Evolutionary conservation across 2,113 vertebrate genomes (phyloP).

Genomic region (Argyrosomus japonicus): DNA sequence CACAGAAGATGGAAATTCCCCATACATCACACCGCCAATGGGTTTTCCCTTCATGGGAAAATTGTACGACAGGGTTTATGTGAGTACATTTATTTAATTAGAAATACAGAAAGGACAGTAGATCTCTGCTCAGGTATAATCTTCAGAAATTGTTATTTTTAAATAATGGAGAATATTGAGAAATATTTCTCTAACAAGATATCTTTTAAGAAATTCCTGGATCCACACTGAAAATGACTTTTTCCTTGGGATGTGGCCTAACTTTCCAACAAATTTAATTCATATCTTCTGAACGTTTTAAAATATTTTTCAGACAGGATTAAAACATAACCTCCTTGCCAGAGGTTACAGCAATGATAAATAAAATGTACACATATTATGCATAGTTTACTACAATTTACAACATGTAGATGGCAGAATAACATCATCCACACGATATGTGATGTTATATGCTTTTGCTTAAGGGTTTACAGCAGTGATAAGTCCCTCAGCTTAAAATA

Average conservation of each 20-base stretch:
- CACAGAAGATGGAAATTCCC: slow-evolving; percentile 83
- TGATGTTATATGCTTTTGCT: not conserved
- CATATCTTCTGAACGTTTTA: not conserved
- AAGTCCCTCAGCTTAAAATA: not conserved
- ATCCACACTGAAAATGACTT: not conserved
- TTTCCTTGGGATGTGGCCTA: not conserved
- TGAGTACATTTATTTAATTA: slow-evolving; percentile 63
- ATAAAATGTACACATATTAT: not conserved
- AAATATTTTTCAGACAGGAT: not conserved
- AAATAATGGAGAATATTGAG: not conserved
- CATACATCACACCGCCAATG: slow-evolving; percentile 82
- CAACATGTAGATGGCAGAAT: not conserved
- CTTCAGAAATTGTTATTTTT: not conserved
- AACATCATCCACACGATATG: not conserved
- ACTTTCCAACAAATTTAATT: not conserved
- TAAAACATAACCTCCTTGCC: not conserved
- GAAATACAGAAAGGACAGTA: not conserved
- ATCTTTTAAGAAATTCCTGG: not conserved
- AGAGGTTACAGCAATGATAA: not conserved
- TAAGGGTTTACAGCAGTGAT: not conserved
- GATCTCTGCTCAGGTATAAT: not conserved
- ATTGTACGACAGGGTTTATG: slow-evolving; percentile 82
- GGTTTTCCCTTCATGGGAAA: slow-evolving; percentile 84
- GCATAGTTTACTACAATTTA: not conserved
- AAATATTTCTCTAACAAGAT: not conserved